Base-by-base conservation (phyloP, 2,888 invertebrate genomes). In the Ctenicera cuprea region DNA sequence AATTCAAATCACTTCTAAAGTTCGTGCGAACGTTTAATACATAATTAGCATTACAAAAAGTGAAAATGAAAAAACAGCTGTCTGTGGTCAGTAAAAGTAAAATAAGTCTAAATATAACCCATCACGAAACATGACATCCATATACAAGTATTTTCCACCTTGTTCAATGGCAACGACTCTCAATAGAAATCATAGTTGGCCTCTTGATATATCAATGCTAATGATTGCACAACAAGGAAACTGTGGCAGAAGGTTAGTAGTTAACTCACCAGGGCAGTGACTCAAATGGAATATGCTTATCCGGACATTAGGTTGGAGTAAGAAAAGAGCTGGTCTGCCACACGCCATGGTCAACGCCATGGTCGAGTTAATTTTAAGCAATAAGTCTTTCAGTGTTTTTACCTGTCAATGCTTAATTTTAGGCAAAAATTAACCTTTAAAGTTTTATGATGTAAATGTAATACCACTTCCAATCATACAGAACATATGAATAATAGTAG, bases 311-410 rank as follows among this genome's bases (percentile, higher is more conserved):
- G 8, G 11, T 16, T 16, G 54, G 62, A 62, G 33, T 45, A 52
- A 76, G 77, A 76, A 79, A 77, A 71, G 71, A 77, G 76, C 80
- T 82, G 81, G 77, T 71, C 78, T 73, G 64, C 75, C 76, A 73
- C 74, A 74, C 78, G 77, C 82, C 86, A 86, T 85, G 86, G 86
- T 85, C 86, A 86, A 85, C 85, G 84, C 85, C 86, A 86, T 82
- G 86, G 86, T 82, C 83, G 82, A 83, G 83, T 82, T 80, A 79
- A 81, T 79, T 73, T 74, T 68, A 65, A 69, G 48, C 64, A 64
- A 70, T 69, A 64, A 63, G 65, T 69, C 69, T 72, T 72, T 50
- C 62, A 64, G 52, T 38, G 64, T 69, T 73, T 69, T 63, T 73
- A 73, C 73, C 69, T 73, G 64, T 65, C 65, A 30, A 64, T 69